Base-by-base conservation (phyloP, 2,113 vertebrate species). In the Trogon melanurus region DNA sequence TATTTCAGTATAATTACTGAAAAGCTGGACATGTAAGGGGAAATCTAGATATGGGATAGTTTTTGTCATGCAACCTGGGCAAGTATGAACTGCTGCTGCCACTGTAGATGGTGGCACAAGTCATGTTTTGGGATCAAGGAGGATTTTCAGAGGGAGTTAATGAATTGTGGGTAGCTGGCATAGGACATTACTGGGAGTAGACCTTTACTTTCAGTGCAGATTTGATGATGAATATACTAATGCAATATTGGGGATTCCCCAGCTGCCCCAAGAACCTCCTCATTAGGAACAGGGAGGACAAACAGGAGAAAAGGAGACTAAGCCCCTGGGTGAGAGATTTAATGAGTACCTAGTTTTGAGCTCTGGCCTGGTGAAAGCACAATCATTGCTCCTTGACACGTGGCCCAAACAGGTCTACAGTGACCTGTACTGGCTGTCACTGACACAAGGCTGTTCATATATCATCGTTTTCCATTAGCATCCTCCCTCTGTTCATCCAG, bases 391-490 rank as follows among this genome's bases (percentile, higher is more conserved):
- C n/a, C n/a, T 12, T 38, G 53, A 6, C 62, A 15, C 10, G 5
- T 30, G n/a, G 41, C 26, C n/a, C 79, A 57, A 27, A 29, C 32
- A 61, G 29, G 25, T 47, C 13, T 41, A 36, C 36, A 44, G 53
- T 38, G 58, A 12, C 58, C 36, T 69, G 48, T 76, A 18, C 70
- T 78, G 12, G 2, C 56, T 45, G 47, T 36, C 76, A 13, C 57
- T 38, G 57, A 16, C 36, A 19, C 3, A 0, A 7, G 16, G 36
- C n/a, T 38, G 51, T 9, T 16, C 0, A 0, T 41, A 9, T 30
- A 54, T 30, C 30, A 50, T 26, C 0, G 0, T 23, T 50, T 79
- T 50, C 26, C 53, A 41, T 22, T 11, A 67, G 26, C 67, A 64
- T 7, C 32, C 38, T 38, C 51, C 9, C 10, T 70, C 36, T 51